Base-by-base conservation (phyloP, 1,140 invertebrate genomes). In the Cyclargus thomasi region DNA sequence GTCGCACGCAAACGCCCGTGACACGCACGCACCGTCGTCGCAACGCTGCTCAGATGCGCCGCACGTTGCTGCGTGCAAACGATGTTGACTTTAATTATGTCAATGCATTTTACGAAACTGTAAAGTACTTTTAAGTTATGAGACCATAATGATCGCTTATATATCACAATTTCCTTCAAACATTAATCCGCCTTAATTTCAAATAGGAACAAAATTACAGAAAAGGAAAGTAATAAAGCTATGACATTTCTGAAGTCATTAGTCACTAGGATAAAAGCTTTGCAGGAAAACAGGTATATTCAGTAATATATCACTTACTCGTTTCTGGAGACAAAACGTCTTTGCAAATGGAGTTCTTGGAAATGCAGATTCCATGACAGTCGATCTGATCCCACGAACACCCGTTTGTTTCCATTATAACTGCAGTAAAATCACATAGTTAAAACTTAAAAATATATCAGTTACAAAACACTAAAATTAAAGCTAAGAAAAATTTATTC, bases 1-100 rank as follows among this genome's bases (percentile, higher is more conserved):
- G 78, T 95, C 92, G 76, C 94, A 95, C 4, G 92, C 71, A 70
- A 91, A 83, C 6, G 80, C 69, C 10, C 85, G 79, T 0, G 84
- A 70, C 7, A 95, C 82, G 79, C 94, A 94, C 20, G 92, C 88
- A 0, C 64, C 29, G 21, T 91, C 91, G 11, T 90, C 84, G 29
- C 78, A 70, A 71, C 93, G 93, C 68, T 92, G 93, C 74, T 93
- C 73, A 7, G 57, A 63, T 7, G 35, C 14, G 17, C 21, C 64
- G 67, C 81, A 81, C 1, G 23, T 23, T 65, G 20, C 65, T 67
- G 64, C 36, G 20, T 11, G 16, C 11, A 21, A 17, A 53, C 47
- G 16, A 20, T 17, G 63, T 39, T 18, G 17, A 18, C 17, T 55
- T n/a, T 29, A 29, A 29, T 29, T 7, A 29, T 3, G 5, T 29